Evolutionary conservation across 2,888 invertebrate species (phyloP).

Genomic region (Synergus laeviventris): DNA sequence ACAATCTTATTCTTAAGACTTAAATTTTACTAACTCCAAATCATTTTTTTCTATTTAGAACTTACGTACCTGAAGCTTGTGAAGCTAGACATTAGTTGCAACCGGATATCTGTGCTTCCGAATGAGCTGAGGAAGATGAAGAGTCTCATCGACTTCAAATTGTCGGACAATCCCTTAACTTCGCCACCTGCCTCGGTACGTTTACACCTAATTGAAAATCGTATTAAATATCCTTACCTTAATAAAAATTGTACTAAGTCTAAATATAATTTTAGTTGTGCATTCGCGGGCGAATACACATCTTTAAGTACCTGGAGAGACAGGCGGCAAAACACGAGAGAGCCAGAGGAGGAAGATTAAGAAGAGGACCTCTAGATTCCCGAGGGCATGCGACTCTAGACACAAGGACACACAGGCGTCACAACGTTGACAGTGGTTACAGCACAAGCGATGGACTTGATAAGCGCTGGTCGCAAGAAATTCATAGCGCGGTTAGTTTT

Average conservation of each 20-base stretch:
- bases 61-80: slow-evolving; percentile 90
- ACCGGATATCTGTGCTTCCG: slow-evolving; percentile 92
- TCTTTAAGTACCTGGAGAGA: slow-evolving; percentile 95
- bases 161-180: slow-evolving; percentile 93
- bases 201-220: not conserved
- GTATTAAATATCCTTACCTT: not conserved
- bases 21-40: not conserved
- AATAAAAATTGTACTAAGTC: not conserved
- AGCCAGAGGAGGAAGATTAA: slow-evolving; percentile 76
- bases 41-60: slow-evolving; percentile 78
- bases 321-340: slow-evolving; percentile 87
- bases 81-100: slow-evolving; percentile 92
- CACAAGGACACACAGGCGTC: slow-evolving; percentile 79
- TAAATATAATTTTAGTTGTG: slow-evolving; percentile 82
- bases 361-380: slow-evolving; percentile 76
- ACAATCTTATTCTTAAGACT: too few relatives aligned
- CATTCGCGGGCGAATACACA: slow-evolving; percentile 94
- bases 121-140: slow-evolving; percentile 92
- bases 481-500: slow-evolving; percentile 75
- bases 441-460: slow-evolving; percentile 90
- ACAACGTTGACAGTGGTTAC: slow-evolving; percentile 93
- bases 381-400: slow-evolving; percentile 78
- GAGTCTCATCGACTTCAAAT: slow-evolving; percentile 86
- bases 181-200: slow-evolving; percentile 92
- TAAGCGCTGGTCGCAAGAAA: slow-evolving; percentile 90